Evolutionary conservation across 1,140 invertebrate species (phyloP), one percentile per base, ranked within the genome.

Genomic region (Penaeus vannamei): DNA sequence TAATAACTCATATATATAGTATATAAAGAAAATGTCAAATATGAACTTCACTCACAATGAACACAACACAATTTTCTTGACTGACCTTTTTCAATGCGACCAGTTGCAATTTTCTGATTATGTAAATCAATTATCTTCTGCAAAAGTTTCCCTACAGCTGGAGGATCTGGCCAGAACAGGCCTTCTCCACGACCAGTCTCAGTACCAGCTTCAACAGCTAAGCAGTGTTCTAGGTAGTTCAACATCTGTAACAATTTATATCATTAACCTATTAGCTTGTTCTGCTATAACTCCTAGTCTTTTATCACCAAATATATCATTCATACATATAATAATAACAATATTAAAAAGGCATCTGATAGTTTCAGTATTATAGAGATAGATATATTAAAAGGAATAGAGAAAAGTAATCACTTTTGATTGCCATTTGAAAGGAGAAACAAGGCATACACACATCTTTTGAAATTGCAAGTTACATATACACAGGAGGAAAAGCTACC

Each of bases 221-320:
- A 42, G 72, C 90, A 90, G 84, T 94, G 94, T 86, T 96, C 93
- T 29, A 96, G 92, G 42, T 95, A 93, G 80, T 95, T 94, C 90
- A 96, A 94, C 92, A 97, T 94, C 81, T 94, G 93, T 2, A 95
- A 92, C 92, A 96, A 97, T 90, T 94, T 76, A 59, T 59, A 82
- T 53, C 23, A 22, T 59, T 4, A 42, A 64, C n/a, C n/a, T 84
- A 69, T 14, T 23, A 19, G 23, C 20, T 19, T 29, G 8, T 17
- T 53, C n/a, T 8, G 29, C 4, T 42, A 26, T 53, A 76, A 72
- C 8, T 22, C 8, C 32, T 69, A 85, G 12, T 29, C 29, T 59
- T 5, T 26, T 29, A 36, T 72, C 29, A 85, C 2, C 7, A 66
- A 2, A 66, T 66, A 66, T 66, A 66, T 66, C 36, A 42, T 42